A percentile compares a stretch with the other conserved stretches of the same genome.
Evolutionary conservation across 1,140 invertebrate genomes (phyloP).

Genomic region (Conopomorpha cramerella): DNA sequence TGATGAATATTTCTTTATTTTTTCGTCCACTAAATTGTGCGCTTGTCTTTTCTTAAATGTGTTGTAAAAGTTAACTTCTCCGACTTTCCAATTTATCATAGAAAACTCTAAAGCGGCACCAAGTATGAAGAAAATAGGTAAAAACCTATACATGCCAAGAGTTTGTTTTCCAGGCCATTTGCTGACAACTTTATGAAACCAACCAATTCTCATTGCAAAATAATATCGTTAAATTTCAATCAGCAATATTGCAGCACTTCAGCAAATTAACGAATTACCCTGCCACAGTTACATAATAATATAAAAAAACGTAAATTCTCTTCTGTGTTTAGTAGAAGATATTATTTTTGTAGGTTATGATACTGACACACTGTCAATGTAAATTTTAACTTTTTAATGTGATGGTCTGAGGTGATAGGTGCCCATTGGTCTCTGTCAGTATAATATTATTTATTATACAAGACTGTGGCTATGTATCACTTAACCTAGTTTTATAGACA

Average conservation of each 20-base stretch:
- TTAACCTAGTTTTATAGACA: no score
- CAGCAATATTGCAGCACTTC: no score
- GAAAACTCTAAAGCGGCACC: slow-evolving; percentile 85
- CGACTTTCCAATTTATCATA: slow-evolving; percentile 91
- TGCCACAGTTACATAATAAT: no score
- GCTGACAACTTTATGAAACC: slow-evolving; percentile 60
- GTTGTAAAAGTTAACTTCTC: slow-evolving; percentile 86
- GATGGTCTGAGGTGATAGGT: no score
- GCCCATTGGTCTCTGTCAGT: no score
- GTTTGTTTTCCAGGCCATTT: slow-evolving; percentile 72
- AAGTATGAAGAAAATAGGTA: slow-evolving; percentile 78
- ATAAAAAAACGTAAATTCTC: background rate
- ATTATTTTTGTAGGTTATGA: background rate
- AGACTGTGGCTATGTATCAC: no score
- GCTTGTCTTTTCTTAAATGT: slow-evolving; percentile 77
- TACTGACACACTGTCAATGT: background rate
- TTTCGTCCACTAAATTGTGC: slow-evolving; percentile 68
- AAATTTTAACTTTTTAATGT: background rate
- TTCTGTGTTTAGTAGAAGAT: background rate
- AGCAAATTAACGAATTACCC: no score
- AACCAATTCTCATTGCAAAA: slow-evolving; percentile 43
- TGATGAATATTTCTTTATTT: slow-evolving; percentile 39
- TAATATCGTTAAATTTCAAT: background rate
- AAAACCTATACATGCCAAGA: slow-evolving; percentile 75
- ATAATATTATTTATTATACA: no score